Evolutionary conservation across 64 coral and sea anemone genomes (phyloP), one percentile per base, ranked within the genome.

Genomic region (Porites australiensis): DNA sequence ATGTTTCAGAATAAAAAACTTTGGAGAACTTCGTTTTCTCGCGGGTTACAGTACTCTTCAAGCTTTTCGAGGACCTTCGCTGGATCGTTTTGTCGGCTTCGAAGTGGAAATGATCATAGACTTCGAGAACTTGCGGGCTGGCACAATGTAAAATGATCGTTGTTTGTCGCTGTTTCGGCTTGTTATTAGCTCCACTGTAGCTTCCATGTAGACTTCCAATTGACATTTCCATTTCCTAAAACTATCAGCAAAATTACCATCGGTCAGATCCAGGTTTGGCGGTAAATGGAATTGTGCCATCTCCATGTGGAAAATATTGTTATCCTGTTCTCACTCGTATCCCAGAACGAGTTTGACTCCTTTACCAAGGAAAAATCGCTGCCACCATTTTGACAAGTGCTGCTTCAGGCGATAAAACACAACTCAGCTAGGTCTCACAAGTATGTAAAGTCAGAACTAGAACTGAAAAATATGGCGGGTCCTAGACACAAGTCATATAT

Each of bases 71-170:
- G 55, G 43, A 74, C 84, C 57, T 19, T 55, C 58, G 43, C 68
- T 58, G 86, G 86, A 37, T 88, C 86, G 53, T 74, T 3, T 74
- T 82, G 44, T 64, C 80, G 2, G 62, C 58, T 37, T 27, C 80
- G 53, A 83, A 83, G n/a, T 83, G 58, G 22, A 83, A 83, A 11
- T 83, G 80, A 64, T 83, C 80, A 58, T 50, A 86, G 4, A 50
- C 44, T 19, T 86, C 58, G 2, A 86, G 1, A 22, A 53, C 79
- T 69, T 68, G 82, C n/a, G 61, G 62, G 48, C 45, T 44, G 0
- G 44, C 44, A 68, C 82, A 86, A 59, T 83, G 80, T 64, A 65
- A 64, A 65, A 83, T 21, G 13, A 83, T 83, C n/a, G 80, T 58
- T 14, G 13, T 83, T 83, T 83, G 80, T 83, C 22, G 59, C 58